Evolutionary conservation across 2,888 invertebrate genomes (phyloP).

Genomic region (Euphydryas editha): DNA sequence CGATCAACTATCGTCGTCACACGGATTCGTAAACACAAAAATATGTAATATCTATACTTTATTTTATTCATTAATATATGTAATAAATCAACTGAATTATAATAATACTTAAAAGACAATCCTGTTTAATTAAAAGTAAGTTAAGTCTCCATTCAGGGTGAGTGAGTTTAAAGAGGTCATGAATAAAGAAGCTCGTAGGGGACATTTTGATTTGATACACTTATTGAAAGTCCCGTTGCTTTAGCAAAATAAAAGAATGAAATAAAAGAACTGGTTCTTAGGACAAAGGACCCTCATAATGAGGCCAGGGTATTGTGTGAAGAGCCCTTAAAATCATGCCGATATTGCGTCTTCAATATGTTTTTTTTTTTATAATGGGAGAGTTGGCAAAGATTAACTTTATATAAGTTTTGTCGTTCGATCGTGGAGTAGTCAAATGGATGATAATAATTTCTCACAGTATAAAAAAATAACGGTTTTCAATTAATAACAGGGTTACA

Average conservation of each 20-base stretch:
- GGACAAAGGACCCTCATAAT: constrained; percentile 83
- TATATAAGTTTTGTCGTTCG: neutral
- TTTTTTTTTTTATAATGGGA: constrained; percentile 52
- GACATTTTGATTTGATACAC: constrained; percentile 80
- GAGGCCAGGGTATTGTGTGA: constrained; percentile 80
- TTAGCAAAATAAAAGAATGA: constrained; percentile 63
- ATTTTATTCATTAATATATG: neutral
- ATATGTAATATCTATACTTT: too few species aligned
- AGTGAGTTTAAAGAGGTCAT: constrained; percentile 65
- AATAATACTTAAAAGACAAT: constrained; percentile 56
- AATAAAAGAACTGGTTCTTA: constrained; percentile 79
- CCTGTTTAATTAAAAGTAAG: constrained; percentile 70
- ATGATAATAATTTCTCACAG: constrained; percentile 5
- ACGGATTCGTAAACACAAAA: too few species aligned
- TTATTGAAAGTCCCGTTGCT: constrained; percentile 75
- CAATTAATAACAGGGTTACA: neutral
- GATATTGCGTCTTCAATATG: constrained; percentile 72
- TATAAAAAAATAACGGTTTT: neutral
- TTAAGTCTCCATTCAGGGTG: constrained; percentile 60
- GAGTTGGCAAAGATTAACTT: constrained; percentile 10
- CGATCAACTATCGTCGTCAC: too few species aligned
- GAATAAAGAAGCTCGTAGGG: constrained; percentile 73
- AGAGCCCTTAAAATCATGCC: constrained; percentile 73
- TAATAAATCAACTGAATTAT: neutral
- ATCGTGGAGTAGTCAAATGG: neutral